These are phyloP conservation scores for Acronicta leporina DNA, from an alignment of 2,888 invertebrate species.

Conservation along the genomic window DNA sequence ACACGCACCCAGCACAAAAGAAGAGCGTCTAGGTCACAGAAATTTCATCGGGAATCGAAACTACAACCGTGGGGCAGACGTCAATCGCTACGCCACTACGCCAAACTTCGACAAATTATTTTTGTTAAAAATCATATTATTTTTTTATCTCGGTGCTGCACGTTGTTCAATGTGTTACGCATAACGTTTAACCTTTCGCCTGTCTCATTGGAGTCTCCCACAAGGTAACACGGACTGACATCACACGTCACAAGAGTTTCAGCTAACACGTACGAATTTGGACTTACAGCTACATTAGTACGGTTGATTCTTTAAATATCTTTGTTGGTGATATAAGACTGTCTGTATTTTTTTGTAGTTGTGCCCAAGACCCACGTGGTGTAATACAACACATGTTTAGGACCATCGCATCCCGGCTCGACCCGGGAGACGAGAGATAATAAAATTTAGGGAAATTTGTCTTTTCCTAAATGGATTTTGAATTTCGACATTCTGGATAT, in stretches of 20 bases:
- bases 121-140: slow-evolving; percentile 45
- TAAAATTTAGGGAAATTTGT: slow-evolving; percentile 67
- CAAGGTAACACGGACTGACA: slow-evolving; percentile 73
- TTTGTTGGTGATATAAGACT: slow-evolving; percentile 36
- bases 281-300: rapidly evolving
- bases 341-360: slow-evolving; percentile 52
- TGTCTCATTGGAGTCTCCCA: slow-evolving; percentile 83
- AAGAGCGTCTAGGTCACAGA: too few species aligned
- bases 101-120: too few species aligned
- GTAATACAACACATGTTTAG: slow-evolving; percentile 83
- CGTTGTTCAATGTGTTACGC: slow-evolving; percentile 81
- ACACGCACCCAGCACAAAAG: too few species aligned
- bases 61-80: too few species aligned
- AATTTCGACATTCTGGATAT: slow-evolving; percentile 15
- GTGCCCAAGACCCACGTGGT: slow-evolving; percentile 84
- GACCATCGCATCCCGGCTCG: slow-evolving; percentile 78
- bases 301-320: slow-evolving; percentile 28
- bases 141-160: slow-evolving; percentile 61
- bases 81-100: too few species aligned
- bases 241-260: slow-evolving; percentile 27
- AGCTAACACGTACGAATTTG: slow-evolving; percentile 16
- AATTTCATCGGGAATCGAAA: too few species aligned
- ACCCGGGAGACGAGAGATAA: slow-evolving; percentile 80
- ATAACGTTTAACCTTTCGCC: slow-evolving; percentile 84
- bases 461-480: slow-evolving; percentile 43